Conservation (phyloP, 2,797 vertebrate species). For the Galago senegalensis region DNA sequence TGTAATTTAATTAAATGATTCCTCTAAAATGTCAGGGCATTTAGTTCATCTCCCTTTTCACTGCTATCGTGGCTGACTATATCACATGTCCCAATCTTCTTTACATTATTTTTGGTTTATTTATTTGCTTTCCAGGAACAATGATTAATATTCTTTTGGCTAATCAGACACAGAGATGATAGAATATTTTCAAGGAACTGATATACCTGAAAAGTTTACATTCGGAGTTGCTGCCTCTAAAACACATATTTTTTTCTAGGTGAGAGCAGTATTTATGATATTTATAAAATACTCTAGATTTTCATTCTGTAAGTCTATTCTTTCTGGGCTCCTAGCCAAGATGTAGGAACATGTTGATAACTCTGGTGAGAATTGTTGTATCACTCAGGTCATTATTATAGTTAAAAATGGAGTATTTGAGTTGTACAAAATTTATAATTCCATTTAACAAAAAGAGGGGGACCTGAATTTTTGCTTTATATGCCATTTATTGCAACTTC, state of each 20-base stretch:
- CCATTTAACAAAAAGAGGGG: neutral
- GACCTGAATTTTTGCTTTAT: neutral
- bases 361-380: conserved; percentile 37
- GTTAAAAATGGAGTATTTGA: conserved; percentile 22
- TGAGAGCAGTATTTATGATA: conserved; percentile 39
- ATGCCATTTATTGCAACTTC: neutral
- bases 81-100: neutral
- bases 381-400: conserved; percentile 45
- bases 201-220: neutral
- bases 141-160: neutral
- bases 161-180: neutral
- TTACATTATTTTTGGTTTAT: neutral
- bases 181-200: neutral
- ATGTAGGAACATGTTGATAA: conserved; percentile 46
- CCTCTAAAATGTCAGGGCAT: neutral
- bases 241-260: neutral
- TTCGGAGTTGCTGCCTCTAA: neutral
- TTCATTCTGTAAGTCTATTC: conserved; percentile 57
- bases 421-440: conserved; percentile 40
- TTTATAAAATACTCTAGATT: conserved; percentile 69
- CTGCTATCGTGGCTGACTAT: neutral
- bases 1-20: neutral
- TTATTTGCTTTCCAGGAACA: neutral
- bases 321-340: conserved; percentile 68
- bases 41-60: neutral